Evolutionary conservation across 2,113 vertebrate species (phyloP), one percentile per base, ranked within the genome.

Genomic region (Procavia capensis): DNA sequence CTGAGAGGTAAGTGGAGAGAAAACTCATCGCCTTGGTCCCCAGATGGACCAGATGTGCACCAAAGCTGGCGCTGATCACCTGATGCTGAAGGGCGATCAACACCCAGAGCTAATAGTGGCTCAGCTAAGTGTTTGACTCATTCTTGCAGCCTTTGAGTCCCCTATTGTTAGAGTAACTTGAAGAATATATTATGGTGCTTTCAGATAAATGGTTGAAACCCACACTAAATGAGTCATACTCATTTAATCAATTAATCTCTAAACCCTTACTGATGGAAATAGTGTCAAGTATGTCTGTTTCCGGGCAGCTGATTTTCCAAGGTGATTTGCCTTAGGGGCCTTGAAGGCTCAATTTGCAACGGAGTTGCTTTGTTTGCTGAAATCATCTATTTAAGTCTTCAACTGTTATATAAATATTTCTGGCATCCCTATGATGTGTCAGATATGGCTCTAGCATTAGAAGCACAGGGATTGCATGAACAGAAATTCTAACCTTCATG

Each of bases 241-340:
- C 98, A 98, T n/a, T n/a, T n/a, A 98, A 98, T 98, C 96, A 98
- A 98, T 98, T 98, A 97, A 96, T 96, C 96, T 96, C 80, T 97
- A 96, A 95, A 98, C 95, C 86, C 92, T 97, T 96, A 91, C 87
- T 93, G 97, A 81, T 96, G 93, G 96, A 98, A 98, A 98, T 93
- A 96, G 94, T 93, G 92, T 94, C 96, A 95, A 45, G 84, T 76
- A 47, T 64, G 36, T 83, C 95, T 81, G 66, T 94, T 97, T 66
- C 66, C 16, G 45, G 91, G 94, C 91, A 96, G 88, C 14, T 57
- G 79, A 66, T 78, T 95, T 95, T 95, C 91, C 88, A 91, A 92
- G 66, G 29, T 91, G 50, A 34, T 81, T 90, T 83, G 50, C 39
- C 68, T 68, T 76, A 89, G 83, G 25, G 57, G 78, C 94, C 72